A percentile compares a stretch with the other conserved stretches of the same genome.
These are phyloP conservation scores for Alca torda DNA, from an alignment of 2,797 vertebrate genomes.

Conservation along the genomic window DNA sequence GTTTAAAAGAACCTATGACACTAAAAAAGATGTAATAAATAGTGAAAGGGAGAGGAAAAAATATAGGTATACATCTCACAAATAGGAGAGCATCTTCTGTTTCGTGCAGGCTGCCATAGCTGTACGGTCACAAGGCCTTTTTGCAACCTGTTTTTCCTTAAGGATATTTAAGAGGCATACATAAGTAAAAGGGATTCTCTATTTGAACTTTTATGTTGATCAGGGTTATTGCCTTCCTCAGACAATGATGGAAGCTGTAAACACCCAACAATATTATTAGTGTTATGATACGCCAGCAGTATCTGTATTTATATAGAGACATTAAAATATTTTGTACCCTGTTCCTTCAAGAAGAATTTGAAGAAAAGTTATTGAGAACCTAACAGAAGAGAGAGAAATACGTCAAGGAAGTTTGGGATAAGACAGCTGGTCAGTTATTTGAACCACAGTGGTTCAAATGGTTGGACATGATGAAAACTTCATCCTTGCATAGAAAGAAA, in stretches of 20 bases:
- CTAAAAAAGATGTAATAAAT: constrained; percentile 21
- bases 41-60: not conserved
- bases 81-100: not conserved
- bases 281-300: not conserved
- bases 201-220: not conserved
- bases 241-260: not conserved
- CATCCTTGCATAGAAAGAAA: not conserved
- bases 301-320: not conserved
- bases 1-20: not conserved
- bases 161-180: not conserved
- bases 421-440: not conserved
- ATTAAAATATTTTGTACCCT: not conserved
- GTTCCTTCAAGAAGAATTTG: not conserved
- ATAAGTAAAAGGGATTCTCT: not conserved
- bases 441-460: not conserved
- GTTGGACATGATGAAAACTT: not conserved
- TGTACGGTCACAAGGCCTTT: not conserved
- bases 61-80: not conserved
- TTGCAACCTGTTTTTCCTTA: not conserved
- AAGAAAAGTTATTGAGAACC: not conserved
- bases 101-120: not conserved
- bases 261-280: not conserved
- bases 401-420: not conserved
- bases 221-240: not conserved
- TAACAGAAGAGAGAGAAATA: not conserved